Evolutionary conservation across 2,797 vertebrate species (phyloP).

Genomic region (Gorsachius magnificus): DNA sequence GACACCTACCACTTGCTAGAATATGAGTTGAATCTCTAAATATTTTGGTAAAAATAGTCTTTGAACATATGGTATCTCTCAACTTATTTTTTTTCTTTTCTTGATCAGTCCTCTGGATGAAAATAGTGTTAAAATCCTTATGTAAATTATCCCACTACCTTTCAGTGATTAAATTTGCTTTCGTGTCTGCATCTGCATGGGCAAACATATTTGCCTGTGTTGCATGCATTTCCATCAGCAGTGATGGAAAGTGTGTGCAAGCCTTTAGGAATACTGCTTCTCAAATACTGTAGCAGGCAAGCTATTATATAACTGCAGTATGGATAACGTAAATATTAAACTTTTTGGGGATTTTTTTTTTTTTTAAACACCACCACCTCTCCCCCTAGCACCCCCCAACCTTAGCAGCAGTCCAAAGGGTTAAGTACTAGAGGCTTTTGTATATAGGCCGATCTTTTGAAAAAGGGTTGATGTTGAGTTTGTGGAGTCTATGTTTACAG

Average conservation of each 20-base stretch:
- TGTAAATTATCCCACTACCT: neutral
- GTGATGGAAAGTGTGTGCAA: neutral
- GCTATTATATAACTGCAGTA: neutral
- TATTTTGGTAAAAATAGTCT: conserved; percentile 32
- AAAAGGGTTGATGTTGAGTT: neutral
- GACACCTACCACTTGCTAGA: neutral
- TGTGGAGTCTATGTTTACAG: neutral
- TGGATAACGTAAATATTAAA: neutral
- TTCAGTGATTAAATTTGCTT: neutral
- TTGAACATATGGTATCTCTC: conserved; percentile 2
- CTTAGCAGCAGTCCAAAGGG: neutral
- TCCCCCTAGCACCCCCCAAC: accelerated
- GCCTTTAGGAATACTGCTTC: neutral
- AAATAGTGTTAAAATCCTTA: neutral
- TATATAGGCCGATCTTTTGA: neutral
- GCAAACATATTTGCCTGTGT: neutral
- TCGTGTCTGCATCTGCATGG: neutral
- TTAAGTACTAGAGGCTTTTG: neutral
- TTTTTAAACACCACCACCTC: neutral
- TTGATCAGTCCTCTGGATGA: neutral
- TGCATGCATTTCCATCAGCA: neutral
- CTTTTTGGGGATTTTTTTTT: neutral
- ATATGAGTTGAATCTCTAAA: conserved; percentile 1
- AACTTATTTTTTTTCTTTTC: neutral
- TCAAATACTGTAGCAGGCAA: neutral